These are phyloP conservation scores for Mactromeris polynyma DNA, from an alignment of 2,888 invertebrate genomes.

Conservation along the genomic window DNA sequence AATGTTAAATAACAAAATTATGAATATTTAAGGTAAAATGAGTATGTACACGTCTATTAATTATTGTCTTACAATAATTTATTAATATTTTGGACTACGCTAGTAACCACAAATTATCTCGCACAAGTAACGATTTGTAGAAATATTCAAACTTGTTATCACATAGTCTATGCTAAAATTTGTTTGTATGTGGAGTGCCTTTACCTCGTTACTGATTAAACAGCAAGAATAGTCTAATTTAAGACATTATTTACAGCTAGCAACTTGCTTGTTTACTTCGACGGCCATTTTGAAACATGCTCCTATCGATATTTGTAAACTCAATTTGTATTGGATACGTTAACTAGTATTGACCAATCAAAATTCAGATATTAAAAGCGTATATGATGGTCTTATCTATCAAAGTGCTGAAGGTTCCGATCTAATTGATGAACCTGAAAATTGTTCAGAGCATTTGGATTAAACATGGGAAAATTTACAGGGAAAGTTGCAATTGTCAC, in stretches of 20 bases:
- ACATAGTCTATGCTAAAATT: background rate
- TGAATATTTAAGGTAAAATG: no score
- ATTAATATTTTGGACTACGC: no score
- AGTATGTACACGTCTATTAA: no score
- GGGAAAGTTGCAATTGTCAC: constrained; percentile 70
- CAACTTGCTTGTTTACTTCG: constrained; percentile 46
- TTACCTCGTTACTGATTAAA: background rate
- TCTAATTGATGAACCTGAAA: constrained; percentile 18
- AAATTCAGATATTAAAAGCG: background rate
- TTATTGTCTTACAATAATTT: no score
- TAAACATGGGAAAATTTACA: constrained; percentile 45
- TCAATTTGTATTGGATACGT: background rate
- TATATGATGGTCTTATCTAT: background rate
- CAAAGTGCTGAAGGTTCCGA: constrained; percentile 7
- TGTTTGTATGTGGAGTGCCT: background rate
- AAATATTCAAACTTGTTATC: no score
- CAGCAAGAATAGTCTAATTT: background rate
- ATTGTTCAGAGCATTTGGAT: background rate
- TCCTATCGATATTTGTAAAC: background rate
- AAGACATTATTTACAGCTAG: constrained; percentile 15
- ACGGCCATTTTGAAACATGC: constrained; percentile 42
- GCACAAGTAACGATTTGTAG: no score
- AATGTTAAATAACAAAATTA: no score
- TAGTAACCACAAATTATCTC: no score
- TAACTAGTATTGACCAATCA: background rate